Percentiles rank a stretch among this genome's conserved stretches.
These are phyloP conservation scores for Brachyptera risi DNA, from an alignment of 2,888 invertebrate genomes.

Conservation along the genomic window DNA sequence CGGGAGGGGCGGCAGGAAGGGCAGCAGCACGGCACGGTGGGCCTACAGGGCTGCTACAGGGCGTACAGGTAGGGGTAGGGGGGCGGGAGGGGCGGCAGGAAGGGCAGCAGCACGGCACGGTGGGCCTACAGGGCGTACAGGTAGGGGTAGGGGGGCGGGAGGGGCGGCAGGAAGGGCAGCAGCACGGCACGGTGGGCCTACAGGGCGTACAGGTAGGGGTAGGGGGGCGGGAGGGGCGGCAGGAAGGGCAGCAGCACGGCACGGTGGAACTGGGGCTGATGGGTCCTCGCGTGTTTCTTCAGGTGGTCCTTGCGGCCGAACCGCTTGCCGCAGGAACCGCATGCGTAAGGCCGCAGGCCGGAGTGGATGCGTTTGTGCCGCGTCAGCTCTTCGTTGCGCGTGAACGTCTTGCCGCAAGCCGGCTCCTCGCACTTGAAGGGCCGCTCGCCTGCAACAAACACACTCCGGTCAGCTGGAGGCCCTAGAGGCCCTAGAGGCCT, in stretches of 20 bases:
- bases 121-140: slow-evolving; percentile 9
- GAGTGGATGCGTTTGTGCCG: slow-evolving; percentile 89
- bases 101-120: slow-evolving; percentile 1
- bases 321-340: slow-evolving; percentile 82
- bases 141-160: neutral
- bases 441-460: slow-evolving; percentile 66
- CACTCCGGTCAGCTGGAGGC: too few relatives aligned
- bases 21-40: slow-evolving; percentile 5
- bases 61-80: slow-evolving; percentile 16
- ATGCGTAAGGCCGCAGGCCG: slow-evolving; percentile 80
- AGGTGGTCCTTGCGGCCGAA: slow-evolving; percentile 93
- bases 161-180: neutral
- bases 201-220: slow-evolving; percentile 13
- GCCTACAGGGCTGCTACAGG: slow-evolving; percentile 6
- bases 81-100: neutral
- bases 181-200: neutral
- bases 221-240: neutral
- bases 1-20: neutral
- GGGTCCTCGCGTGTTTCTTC: slow-evolving; percentile 89
- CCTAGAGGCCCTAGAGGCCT: too few relatives aligned
- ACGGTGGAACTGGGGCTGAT: slow-evolving; percentile 41
- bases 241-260: slow-evolving; percentile 7
- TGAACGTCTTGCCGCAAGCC: slow-evolving; percentile 84
- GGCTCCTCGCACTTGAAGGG: slow-evolving; percentile 84
- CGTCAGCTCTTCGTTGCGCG: slow-evolving; percentile 86